phyloP scores from a whole-genome alignment of 1,140 invertebrate species.

The Trachymyrmex cornetzi region DNA sequence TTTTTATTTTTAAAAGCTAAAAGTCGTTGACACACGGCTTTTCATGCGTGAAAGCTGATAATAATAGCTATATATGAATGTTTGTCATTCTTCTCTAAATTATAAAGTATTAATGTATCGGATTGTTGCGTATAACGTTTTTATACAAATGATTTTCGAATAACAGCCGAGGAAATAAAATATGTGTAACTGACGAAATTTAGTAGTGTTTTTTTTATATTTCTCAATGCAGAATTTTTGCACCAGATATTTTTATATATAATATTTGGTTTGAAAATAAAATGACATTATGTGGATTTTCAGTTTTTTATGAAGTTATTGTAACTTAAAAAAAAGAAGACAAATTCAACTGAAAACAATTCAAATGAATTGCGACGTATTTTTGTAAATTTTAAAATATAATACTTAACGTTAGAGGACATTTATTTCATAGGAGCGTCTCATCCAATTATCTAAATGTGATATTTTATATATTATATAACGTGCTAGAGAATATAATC shows the following conservation, averaged over 20 bases:
- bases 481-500: background rate
- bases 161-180: background rate
- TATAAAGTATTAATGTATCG: background rate
- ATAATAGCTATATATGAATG: background rate
- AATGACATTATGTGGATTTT: background rate
- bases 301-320: background rate
- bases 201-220: background rate
- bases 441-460: background rate
- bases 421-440: background rate
- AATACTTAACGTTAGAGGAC: background rate
- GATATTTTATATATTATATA: background rate
- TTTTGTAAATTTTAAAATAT: background rate
- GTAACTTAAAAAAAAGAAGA: background rate
- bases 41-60: slow-evolving; percentile 11
- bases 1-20: background rate
- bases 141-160: background rate
- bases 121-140: background rate
- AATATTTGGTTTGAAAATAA: slow-evolving; percentile 2
- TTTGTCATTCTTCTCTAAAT: background rate
- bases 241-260: background rate
- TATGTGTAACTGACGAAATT: background rate
- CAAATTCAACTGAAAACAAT: background rate
- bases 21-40: background rate
- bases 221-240: background rate
- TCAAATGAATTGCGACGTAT: background rate